Base-by-base conservation (phyloP, 23 tunicate species). In the Styela plicata region DNA sequence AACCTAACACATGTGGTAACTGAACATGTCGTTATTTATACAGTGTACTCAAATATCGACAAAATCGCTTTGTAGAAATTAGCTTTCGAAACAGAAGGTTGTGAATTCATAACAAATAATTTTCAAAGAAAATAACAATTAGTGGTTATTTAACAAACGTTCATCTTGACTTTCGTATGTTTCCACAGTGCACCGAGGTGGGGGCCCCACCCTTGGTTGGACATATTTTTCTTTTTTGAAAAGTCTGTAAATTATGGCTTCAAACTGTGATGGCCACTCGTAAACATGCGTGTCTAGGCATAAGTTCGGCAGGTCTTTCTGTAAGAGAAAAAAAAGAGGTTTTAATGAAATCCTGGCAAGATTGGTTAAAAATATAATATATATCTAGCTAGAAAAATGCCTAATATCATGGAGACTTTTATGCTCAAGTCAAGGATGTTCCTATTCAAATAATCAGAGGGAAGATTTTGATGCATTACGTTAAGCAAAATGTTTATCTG, bases 251-350 rank as follows among this genome's bases (percentile, higher is more conserved):
- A 86, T 86, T 5, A 86, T 91, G 63, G 76, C 90, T 64, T 86
- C 87, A 78, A 69, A 91, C 26, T 91, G 86, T 19, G 81, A 61
- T 5, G 96, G 96, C 96, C 96, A 90, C 31, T 76, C 74, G 75
- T 70, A 90, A n/a, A 91, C 83, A 70, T 83, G 78, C 5, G 90
- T 91, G 35, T 91, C 97, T 17, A 69, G 73, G 23, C 82, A 35
- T 84, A 84, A 91, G 30, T 30, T 34, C 2, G 97, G 90, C 52
- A 91, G 69, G 52, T 86, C 86, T 32, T 69, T 34, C 90, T 91
- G 79, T 25, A 73, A 63, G 23, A 57, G 74, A 24, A 83, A 37
- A 25, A 1, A 27, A 67, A 1, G 13, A 67, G 57, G 57, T n/a
- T n/a, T n/a, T n/a, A n/a, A n/a, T n/a, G n/a, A n/a, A n/a, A n/a